These are phyloP conservation scores for Triops longicaudatus DNA, from an alignment of 1,140 invertebrate genomes.

Conservation along the genomic window DNA sequence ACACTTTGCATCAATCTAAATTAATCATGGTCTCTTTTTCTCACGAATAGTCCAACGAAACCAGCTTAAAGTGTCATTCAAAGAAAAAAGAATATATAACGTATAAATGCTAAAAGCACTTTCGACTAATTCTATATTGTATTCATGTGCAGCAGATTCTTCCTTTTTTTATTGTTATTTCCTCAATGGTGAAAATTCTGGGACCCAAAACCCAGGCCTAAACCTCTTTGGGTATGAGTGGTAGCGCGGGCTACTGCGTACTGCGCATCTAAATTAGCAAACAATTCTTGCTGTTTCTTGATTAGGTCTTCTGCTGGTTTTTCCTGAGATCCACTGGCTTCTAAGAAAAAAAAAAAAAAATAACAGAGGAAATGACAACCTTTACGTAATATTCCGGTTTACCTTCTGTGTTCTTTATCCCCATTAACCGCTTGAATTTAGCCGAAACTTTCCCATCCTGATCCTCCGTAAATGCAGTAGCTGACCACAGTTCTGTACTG, in stretches of 20 bases:
- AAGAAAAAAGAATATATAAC: background rate
- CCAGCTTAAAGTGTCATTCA: background rate
- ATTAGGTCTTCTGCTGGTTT: conserved; percentile 43
- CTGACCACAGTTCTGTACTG: conserved; percentile 59
- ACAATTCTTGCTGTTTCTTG: conserved; percentile 83
- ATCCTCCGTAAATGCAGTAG: conserved; percentile 76
- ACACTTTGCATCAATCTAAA: too few species aligned
- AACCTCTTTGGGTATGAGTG: conserved; percentile 86
- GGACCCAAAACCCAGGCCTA: conserved; percentile 70
- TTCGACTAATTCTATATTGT: background rate
- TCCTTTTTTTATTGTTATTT: background rate
- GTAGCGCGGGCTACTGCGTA: conserved; percentile 87
- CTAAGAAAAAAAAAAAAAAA: background rate
- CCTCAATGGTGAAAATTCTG: background rate
- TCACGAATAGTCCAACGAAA: background rate
- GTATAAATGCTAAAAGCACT: background rate
- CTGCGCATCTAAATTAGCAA: conserved; percentile 82
- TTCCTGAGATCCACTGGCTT: background rate
- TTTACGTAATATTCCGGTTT: background rate
- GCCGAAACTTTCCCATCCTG: conserved; percentile 79
- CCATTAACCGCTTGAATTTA: conserved; percentile 95
- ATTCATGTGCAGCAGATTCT: background rate
- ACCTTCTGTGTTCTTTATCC: conserved; percentile 59
- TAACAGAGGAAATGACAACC: background rate
- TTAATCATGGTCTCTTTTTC: too few species aligned